Conservation (phyloP, 2,797 vertebrate species). For the Galagoides demidoff region DNA sequence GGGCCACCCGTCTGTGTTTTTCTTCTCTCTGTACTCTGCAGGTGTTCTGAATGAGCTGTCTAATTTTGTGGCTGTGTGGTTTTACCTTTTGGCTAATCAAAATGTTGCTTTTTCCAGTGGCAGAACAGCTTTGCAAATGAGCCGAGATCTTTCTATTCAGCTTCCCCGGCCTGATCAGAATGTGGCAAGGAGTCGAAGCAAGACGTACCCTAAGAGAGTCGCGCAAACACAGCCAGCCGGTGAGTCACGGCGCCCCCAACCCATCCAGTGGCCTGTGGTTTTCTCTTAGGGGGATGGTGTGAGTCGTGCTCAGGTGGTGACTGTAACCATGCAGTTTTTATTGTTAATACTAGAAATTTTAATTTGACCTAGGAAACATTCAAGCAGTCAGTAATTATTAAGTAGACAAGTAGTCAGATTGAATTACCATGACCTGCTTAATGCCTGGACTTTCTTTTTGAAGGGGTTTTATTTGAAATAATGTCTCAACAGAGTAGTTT, state of each 20-base stretch:
- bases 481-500: background rate
- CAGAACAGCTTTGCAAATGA: slow-evolving; percentile 90
- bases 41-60: background rate
- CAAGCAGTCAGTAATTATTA: background rate
- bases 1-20: background rate
- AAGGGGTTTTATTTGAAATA: slow-evolving; percentile 16
- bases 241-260: slow-evolving; percentile 68
- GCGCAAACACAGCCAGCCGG: slow-evolving; percentile 86
- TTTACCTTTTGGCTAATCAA: slow-evolving; percentile 68
- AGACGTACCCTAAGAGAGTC: slow-evolving; percentile 92
- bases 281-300: background rate
- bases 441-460: background rate
- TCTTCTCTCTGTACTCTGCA: background rate
- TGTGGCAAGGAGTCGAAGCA: slow-evolving; percentile 91
- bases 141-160: slow-evolving; percentile 88
- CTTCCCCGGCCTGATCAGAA: slow-evolving; percentile 91
- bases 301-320: background rate
- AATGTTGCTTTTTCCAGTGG: slow-evolving; percentile 85
- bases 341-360: slow-evolving; percentile 6
- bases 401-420: background rate
- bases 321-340: background rate
- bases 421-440: background rate
- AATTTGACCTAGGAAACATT: background rate
- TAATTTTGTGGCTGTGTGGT: slow-evolving; percentile 21
- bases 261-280: background rate